Conservation (phyloP, 2,888 invertebrate species). For the Drosophila anomalipes region DNA sequence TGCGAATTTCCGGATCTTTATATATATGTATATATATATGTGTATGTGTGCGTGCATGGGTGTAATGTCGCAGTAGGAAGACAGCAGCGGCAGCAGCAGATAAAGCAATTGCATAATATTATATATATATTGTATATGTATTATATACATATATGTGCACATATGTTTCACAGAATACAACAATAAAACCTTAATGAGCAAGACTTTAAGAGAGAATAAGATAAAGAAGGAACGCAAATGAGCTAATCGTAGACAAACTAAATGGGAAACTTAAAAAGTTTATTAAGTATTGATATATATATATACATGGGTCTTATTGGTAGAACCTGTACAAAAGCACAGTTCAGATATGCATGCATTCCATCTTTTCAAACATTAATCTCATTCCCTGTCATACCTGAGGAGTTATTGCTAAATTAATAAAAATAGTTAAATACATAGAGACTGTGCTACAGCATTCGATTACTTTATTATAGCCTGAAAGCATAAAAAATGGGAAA, state of each 20-base stretch:
- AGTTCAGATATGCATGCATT: neutral
- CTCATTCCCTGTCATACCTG: neutral
- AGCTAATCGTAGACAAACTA: neutral
- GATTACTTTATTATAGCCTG: neutral
- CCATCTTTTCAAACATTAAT: neutral
- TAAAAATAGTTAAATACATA: neutral
- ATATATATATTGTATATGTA: neutral
- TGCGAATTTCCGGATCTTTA: conserved; percentile 37
- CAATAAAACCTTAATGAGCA: neutral
- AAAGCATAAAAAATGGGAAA: neutral
- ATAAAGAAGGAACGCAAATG: neutral
- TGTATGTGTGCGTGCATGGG: neutral
- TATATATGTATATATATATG: neutral
- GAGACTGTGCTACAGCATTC: neutral
- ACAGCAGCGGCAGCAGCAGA: neutral
- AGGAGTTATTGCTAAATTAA: neutral
- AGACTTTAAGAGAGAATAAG: neutral
- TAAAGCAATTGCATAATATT: neutral
- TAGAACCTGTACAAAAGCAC: neutral
- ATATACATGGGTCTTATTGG: neutral
- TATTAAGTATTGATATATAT: neutral
- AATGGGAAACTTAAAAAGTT: neutral
- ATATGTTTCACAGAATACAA: neutral
- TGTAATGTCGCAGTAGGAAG: neutral
- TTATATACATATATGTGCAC: neutral